Evolutionary conservation across 2,888 invertebrate genomes (phyloP).

Genomic region (Dioctria linearis): DNA sequence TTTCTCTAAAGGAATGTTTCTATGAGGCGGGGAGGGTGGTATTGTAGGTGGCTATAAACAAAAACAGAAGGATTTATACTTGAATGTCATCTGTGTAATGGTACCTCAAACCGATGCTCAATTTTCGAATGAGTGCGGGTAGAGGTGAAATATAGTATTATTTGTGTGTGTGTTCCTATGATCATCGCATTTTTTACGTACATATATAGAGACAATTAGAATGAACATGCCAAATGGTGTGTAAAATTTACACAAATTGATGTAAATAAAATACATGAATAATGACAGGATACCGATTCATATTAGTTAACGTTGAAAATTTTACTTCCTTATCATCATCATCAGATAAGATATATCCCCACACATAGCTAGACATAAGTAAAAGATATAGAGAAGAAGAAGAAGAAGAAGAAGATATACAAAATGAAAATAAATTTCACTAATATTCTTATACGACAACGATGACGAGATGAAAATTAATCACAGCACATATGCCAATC

Average conservation of each 20-base stretch:
- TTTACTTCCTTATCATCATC: background rate
- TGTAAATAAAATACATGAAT: constrained; percentile 48
- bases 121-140: background rate
- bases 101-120: background rate
- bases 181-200: too few species aligned
- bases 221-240: constrained; percentile 47
- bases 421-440: background rate
- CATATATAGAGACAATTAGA: constrained; percentile 1
- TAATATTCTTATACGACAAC: constrained; percentile 13
- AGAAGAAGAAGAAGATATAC: background rate
- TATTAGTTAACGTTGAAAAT: background rate
- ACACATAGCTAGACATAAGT: background rate
- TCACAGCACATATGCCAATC: constrained; percentile 36
- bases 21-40: background rate
- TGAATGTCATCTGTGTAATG: constrained; percentile 27
- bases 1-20: constrained; percentile 13
- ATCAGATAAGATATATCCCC: background rate
- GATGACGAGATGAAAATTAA: constrained; percentile 36
- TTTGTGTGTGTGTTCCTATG: too few species aligned
- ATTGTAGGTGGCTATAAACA: constrained; percentile 10
- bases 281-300: constrained; percentile 45
- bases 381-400: too few species aligned
- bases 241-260: constrained; percentile 54
- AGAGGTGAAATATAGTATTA: too few species aligned
- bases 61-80: constrained; percentile 21